These are phyloP conservation scores for Terrapene triunguis DNA, from an alignment of 2,113 vertebrate species.

Conservation along the genomic window DNA sequence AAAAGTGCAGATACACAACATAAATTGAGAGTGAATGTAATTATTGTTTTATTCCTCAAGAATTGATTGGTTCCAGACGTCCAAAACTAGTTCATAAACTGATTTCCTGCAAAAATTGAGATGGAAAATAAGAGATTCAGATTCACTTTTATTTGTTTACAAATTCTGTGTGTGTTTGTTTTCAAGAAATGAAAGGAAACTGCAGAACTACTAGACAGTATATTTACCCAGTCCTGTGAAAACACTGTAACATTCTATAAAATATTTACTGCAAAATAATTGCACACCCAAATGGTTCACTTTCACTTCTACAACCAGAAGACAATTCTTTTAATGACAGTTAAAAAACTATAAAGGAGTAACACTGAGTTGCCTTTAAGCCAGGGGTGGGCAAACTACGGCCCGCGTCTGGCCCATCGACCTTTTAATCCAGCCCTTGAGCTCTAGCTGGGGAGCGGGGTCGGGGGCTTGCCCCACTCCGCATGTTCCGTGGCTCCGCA, in stretches of 20 bases:
- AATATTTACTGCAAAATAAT: neutral
- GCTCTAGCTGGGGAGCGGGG: too few species aligned
- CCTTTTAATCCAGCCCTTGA: too few species aligned
- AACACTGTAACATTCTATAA: neutral
- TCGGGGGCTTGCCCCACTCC: too few species aligned
- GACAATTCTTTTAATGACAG: constrained; percentile 23
- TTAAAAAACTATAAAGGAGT: neutral
- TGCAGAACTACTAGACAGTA: constrained; percentile 34
- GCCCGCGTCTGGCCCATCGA: too few species aligned
- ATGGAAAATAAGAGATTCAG: constrained; percentile 54
- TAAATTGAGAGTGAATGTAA: constrained; percentile 67
- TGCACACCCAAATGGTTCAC: neutral
- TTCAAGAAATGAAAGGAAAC: constrained; percentile 43
- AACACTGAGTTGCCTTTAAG: neutral
- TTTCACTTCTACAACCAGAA: neutral
- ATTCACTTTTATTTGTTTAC: constrained; percentile 53
- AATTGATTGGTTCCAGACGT: constrained; percentile 73
- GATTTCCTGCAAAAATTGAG: constrained; percentile 60
- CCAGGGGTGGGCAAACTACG: too few species aligned
- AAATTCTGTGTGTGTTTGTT: constrained; percentile 20
- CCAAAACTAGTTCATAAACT: constrained; percentile 61
- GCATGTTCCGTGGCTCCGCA: too few species aligned
- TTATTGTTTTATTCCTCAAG: constrained; percentile 62
- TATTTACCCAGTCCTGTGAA: neutral
- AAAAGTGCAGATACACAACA: constrained; percentile 52